Evolutionary conservation across 2,797 vertebrate species (phyloP), one percentile per base, ranked within the genome.

Genomic region (Coccyzus lansbergi): DNA sequence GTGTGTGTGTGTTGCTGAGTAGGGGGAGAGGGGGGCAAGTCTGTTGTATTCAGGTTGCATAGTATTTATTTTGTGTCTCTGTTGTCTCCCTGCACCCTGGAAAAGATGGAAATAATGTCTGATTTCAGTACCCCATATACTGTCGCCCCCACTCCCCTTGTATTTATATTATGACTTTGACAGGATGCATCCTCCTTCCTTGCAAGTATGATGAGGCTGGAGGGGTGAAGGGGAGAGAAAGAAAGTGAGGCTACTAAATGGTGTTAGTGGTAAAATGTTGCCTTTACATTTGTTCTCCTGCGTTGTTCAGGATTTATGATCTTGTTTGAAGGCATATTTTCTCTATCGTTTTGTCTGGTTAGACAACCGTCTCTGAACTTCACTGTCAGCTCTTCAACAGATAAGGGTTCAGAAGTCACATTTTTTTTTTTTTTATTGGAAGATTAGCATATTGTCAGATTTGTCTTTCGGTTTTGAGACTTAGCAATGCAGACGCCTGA

Each of bases 371-470:
- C 97, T 98, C 96, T 97, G 96, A 97, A 97, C 97, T 98, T 97
- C 97, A 96, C 94, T 97, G 96, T 98, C 97, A 98, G 97, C 96
- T 97, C 94, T 95, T 98, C 97, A 94, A 92, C 96, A 97, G 94
- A 97, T 94, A 98, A 97, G 94, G 95, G 96, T 97, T 97, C 96
- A 97, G 97, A 97, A 98, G 97, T 96, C 96, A 97, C 86, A 93
- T 96, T 94, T 75, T 96, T 78, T n/a, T 78, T n/a, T n/a, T 95
- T 94, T 96, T 90, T 81, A 91, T 96, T 96, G 94, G 93, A 93
- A 97, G 93, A 98, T 98, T 97, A 98, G 96, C 96, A 96, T 97
- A 97, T 97, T 97, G 97, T 97, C 97, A 98, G 97, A 97, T 97
- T 97, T 96, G 95, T 97, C 96, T 98, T 97, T 97, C 58, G 24